Evolutionary conservation across 64 coral and sea anemone genomes (phyloP), one percentile per base, ranked within the genome.

Genomic region (Anthopleura sola): DNA sequence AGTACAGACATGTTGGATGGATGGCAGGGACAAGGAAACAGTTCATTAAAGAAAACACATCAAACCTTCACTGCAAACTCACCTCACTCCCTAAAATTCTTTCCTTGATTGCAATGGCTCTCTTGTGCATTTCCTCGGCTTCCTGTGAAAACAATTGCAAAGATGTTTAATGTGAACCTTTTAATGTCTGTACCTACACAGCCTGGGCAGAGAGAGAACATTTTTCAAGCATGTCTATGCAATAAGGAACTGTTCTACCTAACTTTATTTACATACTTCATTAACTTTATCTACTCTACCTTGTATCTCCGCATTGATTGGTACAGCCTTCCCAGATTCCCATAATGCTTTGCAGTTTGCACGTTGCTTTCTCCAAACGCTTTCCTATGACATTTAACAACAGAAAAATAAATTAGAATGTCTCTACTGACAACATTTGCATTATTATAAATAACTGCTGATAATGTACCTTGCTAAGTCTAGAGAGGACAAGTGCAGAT

Each of bases 71-170:
- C 23, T 9, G 29, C 13, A 36, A 74, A 49, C 37, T 49, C 55
- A 95, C 97, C 90, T 99, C 97, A 14, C 89, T 95, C 76, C 97
- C 97, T 23, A 99, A 69, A 64, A 99, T 91, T 50, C 81, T 46
- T 92, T 99, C 97, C 32, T 99, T 99, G 80, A 99, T 99, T 94
- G 88, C 93, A 81, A 99, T 99, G 37, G 97, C 97, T 90, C 91
- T 99, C 57, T 95, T 99, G 57, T 99, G 97, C 97, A 99, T 99
- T 44, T 89, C 92, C 75, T 99, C 97, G 7, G 97, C 97, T 87
- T 99, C 97, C 97, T 99, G 31, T 32, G 68, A n/a, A 58, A 53
- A 71, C 12, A 9, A 21, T 58, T 58, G 17, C 23, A 68, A 26
- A 29, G 12, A n/a, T 7, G 26, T 68, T 68, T 68, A 24, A 68